Conservation (phyloP, 1,140 invertebrate species). For the Argopecten irradians region DNA sequence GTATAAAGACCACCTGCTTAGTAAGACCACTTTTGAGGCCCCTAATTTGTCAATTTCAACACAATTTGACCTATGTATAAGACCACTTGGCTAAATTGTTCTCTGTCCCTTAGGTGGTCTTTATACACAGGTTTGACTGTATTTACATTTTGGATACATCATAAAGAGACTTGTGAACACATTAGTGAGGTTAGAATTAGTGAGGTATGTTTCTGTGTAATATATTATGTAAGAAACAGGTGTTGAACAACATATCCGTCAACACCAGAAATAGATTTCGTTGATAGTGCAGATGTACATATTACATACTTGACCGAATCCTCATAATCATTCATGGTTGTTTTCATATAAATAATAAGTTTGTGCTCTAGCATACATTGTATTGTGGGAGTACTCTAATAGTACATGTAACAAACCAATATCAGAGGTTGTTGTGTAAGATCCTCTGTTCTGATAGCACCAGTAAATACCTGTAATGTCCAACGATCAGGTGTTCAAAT, state of each 20-base stretch:
- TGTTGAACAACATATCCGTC: background rate
- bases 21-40: no score
- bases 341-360: background rate
- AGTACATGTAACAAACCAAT: slow-evolving; percentile 22
- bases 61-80: no score
- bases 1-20: no score
- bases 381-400: background rate
- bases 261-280: background rate
- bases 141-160: no score
- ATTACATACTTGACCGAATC: background rate
- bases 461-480: background rate
- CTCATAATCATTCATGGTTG: background rate
- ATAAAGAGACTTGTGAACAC: no score
- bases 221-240: background rate
- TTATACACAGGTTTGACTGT: no score
- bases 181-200: no score
- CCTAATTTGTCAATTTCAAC: no score
- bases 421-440: background rate
- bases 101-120: no score
- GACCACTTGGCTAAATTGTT: no score
- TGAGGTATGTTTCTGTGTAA: no score
- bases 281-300: slow-evolving; percentile 7
- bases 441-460: background rate
- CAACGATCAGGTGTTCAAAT: background rate
- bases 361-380: background rate